phyloP scores from a whole-genome alignment of 2,113 vertebrate genomes.

The Elgaria multicarinata region DNA sequence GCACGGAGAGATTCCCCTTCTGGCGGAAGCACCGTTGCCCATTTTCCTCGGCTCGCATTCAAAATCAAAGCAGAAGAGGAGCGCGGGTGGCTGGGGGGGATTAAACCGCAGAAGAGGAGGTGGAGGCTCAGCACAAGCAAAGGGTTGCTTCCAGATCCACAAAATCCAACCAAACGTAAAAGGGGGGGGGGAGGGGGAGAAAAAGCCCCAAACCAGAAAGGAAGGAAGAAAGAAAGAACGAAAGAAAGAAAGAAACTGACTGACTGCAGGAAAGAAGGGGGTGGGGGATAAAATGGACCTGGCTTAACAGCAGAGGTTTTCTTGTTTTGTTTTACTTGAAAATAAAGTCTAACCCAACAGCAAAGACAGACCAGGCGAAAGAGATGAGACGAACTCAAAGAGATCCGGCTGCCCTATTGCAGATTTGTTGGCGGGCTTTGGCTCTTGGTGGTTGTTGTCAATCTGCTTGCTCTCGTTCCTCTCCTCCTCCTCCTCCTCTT shows the following conservation, averaged over 20 bases:
- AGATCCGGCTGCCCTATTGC: slow-evolving; percentile 63
- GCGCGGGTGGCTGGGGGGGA: slow-evolving; percentile 56
- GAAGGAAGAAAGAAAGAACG: not conserved
- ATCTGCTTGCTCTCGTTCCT: slow-evolving; percentile 58
- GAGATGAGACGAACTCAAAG: slow-evolving; percentile 58
- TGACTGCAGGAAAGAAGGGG: not conserved
- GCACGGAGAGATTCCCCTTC: slow-evolving; percentile 83
- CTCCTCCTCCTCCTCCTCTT: slow-evolving; percentile 59
- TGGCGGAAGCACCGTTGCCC: slow-evolving; percentile 88
- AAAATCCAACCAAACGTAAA: slow-evolving; percentile 68
- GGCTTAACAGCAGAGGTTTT: slow-evolving; percentile 47
- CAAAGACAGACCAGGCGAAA: slow-evolving; percentile 64
- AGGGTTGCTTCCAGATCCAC: slow-evolving; percentile 65
- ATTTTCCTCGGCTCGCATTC: slow-evolving; percentile 89
- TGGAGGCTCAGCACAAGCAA: slow-evolving; percentile 53
- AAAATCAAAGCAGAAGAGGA: slow-evolving; percentile 78
- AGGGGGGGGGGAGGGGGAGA: not conserved
- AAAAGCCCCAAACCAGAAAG: slow-evolving; percentile 51
- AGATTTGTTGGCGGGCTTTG: slow-evolving; percentile 70
- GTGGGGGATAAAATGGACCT: slow-evolving; percentile 58
- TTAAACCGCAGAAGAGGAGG: not conserved
- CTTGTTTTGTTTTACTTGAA: slow-evolving; percentile 57
- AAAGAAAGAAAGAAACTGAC: not conserved
- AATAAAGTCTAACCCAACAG: slow-evolving; percentile 70
- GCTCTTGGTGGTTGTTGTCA: slow-evolving; percentile 37